phyloP scores from a whole-genome alignment of 30 jellyfish, hydroid and myxozoan species.

The Cassiopea andromeda region DNA sequence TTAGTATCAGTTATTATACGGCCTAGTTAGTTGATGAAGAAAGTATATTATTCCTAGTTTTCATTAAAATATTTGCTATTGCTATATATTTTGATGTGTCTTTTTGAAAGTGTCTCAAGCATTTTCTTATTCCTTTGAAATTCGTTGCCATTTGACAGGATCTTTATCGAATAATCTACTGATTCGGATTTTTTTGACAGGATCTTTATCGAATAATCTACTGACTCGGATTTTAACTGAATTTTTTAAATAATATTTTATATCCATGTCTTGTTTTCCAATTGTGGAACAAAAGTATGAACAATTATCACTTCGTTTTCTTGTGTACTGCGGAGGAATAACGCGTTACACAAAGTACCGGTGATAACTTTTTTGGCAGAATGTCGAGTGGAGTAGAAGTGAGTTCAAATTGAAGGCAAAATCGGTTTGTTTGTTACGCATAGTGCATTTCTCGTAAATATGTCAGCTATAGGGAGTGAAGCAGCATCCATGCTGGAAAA shows the following conservation, averaged over 20 bases:
- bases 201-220: too few relatives aligned
- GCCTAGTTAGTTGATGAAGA: neutral
- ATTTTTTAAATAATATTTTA: too few relatives aligned
- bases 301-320: neutral
- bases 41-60: neutral
- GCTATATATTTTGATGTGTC: neutral
- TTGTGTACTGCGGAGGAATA: conserved; percentile 11
- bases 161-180: too few relatives aligned
- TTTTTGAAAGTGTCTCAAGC: neutral
- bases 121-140: too few relatives aligned
- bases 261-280: too few relatives aligned
- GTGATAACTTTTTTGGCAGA: neutral
- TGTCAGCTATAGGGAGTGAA: conserved; percentile 98
- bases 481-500: conserved; percentile 98
- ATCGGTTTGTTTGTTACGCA: neutral
- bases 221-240: too few relatives aligned
- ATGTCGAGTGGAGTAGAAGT: neutral
- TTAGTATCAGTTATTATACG: too few relatives aligned
- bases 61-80: neutral
- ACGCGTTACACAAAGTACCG: conserved; percentile 20
- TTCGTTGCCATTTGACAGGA: too few relatives aligned
- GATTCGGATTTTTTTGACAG: too few relatives aligned
- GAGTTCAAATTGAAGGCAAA: neutral
- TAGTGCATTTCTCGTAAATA: conserved; percentile 9
- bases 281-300: too few relatives aligned